phyloP scores from a whole-genome alignment of 2,797 vertebrate species.

The Melanotaenia boesemani region DNA sequence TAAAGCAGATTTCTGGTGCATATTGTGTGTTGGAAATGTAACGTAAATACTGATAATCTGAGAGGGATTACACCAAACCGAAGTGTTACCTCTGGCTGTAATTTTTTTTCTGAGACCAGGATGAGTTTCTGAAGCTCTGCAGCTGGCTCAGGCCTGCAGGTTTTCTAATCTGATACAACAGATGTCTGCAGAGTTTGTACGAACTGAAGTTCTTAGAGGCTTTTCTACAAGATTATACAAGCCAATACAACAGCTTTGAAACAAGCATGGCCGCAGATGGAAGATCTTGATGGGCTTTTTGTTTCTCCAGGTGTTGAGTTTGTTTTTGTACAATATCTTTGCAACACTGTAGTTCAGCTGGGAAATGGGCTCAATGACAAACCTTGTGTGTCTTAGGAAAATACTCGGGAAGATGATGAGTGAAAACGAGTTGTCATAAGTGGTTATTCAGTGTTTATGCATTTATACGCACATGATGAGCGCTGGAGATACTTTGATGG shows the following conservation, averaged over 20 bases:
- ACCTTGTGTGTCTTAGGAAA: background rate
- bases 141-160: background rate
- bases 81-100: background rate
- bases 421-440: background rate
- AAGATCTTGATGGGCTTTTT: background rate
- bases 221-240: too few relatives aligned
- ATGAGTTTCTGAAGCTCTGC: background rate
- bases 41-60: background rate
- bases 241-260: background rate
- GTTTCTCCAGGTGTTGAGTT: background rate
- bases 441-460: conserved; percentile 26
- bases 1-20: background rate
- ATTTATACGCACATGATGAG: background rate
- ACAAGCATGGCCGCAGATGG: background rate
- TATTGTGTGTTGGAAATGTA: background rate
- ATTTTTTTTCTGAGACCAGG: background rate
- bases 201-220: too few relatives aligned
- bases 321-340: background rate
- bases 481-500: background rate
- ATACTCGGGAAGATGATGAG: background rate
- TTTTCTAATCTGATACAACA: background rate
- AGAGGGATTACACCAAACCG: background rate
- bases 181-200: background rate
- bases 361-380: background rate
- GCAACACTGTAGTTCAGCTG: background rate